phyloP scores from a whole-genome alignment of 2,113 vertebrate species.

The Odocoileus virginianus region DNA sequence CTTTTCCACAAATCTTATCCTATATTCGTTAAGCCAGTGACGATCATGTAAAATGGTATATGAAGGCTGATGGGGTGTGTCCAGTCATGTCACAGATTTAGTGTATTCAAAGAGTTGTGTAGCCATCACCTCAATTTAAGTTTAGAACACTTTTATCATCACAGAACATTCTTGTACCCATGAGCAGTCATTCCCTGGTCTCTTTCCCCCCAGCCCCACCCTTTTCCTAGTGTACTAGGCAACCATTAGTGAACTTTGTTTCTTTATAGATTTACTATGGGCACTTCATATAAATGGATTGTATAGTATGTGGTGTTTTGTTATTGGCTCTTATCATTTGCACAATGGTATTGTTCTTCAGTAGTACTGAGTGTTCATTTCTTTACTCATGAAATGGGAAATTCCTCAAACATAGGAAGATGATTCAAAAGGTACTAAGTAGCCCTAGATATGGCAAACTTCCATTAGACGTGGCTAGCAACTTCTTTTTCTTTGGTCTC shows the following conservation, averaged over 20 bases:
- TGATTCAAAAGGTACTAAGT: neutral
- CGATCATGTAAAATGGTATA: neutral
- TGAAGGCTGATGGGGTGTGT: neutral
- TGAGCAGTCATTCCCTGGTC: neutral
- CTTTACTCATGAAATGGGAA: neutral
- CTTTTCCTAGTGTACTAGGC: neutral
- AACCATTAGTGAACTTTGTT: neutral
- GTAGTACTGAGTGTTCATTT: neutral
- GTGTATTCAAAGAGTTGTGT: neutral
- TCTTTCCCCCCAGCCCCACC: neutral
- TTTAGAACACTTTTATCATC: neutral
- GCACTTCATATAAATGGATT: neutral
- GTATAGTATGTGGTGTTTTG: neutral
- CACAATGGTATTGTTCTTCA: neutral
- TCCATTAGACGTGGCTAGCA: neutral
- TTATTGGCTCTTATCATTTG: neutral
- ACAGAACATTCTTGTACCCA: neutral
- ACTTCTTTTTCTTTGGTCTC: neutral
- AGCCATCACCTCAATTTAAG: neutral
- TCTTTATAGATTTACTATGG: neutral
- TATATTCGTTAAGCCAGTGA: neutral
- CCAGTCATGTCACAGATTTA: neutral
- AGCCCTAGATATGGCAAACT: neutral
- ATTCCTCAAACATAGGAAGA: neutral
- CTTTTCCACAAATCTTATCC: neutral